phyloP scores from a whole-genome alignment of 2,888 invertebrate genomes.

The Caenorhabditis imperialis region DNA sequence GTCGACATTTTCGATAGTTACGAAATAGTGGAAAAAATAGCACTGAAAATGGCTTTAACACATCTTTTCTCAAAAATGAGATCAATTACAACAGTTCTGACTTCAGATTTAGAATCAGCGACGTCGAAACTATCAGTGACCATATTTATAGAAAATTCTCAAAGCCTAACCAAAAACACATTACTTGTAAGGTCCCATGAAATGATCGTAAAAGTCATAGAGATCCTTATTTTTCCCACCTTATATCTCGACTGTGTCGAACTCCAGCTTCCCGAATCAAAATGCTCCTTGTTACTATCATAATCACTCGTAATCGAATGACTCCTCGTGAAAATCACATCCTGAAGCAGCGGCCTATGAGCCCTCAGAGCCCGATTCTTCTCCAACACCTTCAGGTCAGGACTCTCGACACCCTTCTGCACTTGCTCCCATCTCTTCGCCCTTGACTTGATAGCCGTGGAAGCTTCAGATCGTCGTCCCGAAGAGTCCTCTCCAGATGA shows the following conservation, averaged over 20 bases:
- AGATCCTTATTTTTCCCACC: conserved; percentile 21
- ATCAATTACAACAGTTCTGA: no score
- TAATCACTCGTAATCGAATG: conserved; percentile 72
- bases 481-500: conserved; percentile 66
- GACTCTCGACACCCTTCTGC: conserved; percentile 36
- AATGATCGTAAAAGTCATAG: not conserved
- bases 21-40: no score
- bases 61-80: no score
- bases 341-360: conserved; percentile 58
- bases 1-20: no score
- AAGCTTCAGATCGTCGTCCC: conserved; percentile 38
- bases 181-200: not conserved
- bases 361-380: conserved; percentile 15
- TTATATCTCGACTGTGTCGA: conserved; percentile 59
- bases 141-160: no score
- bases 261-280: conserved; percentile 74
- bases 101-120: no score
- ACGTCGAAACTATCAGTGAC: no score
- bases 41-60: no score
- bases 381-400: conserved; percentile 26
- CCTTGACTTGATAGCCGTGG: conserved; percentile 26
- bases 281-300: conserved; percentile 69
- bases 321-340: conserved; percentile 64
- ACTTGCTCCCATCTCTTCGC: conserved; percentile 44
- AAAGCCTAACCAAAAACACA: no score